Conservation (phyloP, 2,888 invertebrate genomes). For the Sinhomidia bicolor region DNA sequence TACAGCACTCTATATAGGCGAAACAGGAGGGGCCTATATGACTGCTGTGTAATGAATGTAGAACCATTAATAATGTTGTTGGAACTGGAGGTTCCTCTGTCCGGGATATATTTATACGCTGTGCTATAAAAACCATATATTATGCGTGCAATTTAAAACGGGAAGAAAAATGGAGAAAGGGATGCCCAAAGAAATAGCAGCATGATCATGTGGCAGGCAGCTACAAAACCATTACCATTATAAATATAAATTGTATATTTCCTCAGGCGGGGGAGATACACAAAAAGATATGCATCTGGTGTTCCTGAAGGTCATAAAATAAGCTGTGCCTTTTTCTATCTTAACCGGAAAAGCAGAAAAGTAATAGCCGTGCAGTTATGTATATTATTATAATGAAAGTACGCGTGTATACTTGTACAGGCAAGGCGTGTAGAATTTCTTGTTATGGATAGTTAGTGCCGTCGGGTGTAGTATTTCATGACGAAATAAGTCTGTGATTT, state of each 20-base stretch:
- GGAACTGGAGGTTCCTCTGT: neutral
- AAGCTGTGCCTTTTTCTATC: neutral
- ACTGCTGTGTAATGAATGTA: neutral
- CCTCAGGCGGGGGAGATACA: neutral
- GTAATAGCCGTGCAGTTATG: neutral
- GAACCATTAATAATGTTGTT: constrained; percentile 45
- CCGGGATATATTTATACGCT: neutral
- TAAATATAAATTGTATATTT: constrained; percentile 4
- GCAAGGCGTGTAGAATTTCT: constrained; percentile 41
- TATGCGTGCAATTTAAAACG: constrained; percentile 44
- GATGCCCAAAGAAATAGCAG: neutral
- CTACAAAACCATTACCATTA: constrained; percentile 9
- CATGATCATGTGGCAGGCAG: neutral
- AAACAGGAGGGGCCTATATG: neutral
- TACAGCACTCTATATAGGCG: too few relatives aligned
- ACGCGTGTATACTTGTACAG: too few relatives aligned
- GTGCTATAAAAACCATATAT: constrained; percentile 24
- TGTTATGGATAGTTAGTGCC: constrained; percentile 24
- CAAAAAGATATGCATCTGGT: neutral
- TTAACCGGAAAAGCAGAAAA: neutral
- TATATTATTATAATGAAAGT: neutral
- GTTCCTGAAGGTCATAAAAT: constrained; percentile 40
- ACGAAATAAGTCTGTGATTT: constrained; percentile 36
- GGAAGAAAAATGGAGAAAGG: constrained; percentile 7
- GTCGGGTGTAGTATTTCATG: constrained; percentile 10